Conservation (phyloP, 2,113 vertebrate genomes). For the Vulpes vulpes region DNA sequence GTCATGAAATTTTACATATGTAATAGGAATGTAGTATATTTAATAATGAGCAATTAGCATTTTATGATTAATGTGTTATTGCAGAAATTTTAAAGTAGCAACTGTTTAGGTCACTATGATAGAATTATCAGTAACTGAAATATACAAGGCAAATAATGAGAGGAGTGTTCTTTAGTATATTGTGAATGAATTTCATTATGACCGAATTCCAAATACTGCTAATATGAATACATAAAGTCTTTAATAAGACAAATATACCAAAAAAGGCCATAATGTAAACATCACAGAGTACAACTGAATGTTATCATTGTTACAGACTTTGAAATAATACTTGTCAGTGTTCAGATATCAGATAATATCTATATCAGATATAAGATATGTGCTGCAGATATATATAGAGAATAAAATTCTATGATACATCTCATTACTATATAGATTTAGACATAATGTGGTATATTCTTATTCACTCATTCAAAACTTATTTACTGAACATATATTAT, state of each 20-base stretch:
- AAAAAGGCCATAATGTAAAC: background rate
- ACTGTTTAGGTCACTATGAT: background rate
- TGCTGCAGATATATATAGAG: background rate
- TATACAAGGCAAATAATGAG: background rate
- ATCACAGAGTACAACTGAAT: background rate
- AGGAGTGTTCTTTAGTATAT: background rate
- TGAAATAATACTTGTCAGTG: background rate
- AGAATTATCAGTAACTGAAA: background rate
- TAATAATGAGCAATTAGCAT: conserved; percentile 61
- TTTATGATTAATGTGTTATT: conserved; percentile 49
- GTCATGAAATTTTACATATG: conserved; percentile 54
- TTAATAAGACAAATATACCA: background rate
- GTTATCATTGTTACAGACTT: background rate
- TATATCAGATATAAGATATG: background rate
- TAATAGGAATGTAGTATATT: conserved; percentile 54
- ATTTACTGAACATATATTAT: background rate
- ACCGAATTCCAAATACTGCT: background rate
- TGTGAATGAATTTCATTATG: background rate
- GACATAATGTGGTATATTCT: background rate
- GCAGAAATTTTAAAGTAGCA: conserved; percentile 43
- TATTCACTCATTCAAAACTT: background rate
- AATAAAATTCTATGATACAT: background rate
- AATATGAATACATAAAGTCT: background rate
- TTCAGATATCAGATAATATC: background rate
- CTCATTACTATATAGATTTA: background rate